Percentiles rank a stretch among this genome's conserved stretches.
These are phyloP conservation scores for Crotophaga sulcirostris DNA, from an alignment of 2,113 vertebrate genomes.

Conservation along the genomic window DNA sequence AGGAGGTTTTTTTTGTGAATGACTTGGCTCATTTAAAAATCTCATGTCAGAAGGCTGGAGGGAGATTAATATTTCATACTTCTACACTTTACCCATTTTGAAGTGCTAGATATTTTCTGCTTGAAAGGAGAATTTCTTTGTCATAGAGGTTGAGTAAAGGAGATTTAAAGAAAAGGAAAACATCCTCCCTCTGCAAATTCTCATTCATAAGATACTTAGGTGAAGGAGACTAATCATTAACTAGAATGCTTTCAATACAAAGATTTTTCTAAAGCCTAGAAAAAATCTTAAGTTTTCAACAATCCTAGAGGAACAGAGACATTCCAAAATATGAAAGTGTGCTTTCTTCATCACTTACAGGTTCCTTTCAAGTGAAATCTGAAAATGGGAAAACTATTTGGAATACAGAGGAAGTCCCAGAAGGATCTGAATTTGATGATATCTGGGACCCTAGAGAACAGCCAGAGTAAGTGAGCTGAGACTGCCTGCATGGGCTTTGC, in stretches of 20 bases:
- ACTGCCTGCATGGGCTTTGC: background rate
- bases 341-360: conserved; percentile 39
- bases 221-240: background rate
- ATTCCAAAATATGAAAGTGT: background rate
- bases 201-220: background rate
- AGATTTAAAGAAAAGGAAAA: background rate
- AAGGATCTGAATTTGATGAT: conserved; percentile 85
- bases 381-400: conserved; percentile 84
- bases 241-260: background rate
- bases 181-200: background rate
- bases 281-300: background rate
- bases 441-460: conserved; percentile 82
- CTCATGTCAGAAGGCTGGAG: background rate
- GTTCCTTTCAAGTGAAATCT: conserved; percentile 8
- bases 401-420: conserved; percentile 83
- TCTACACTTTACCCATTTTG: background rate
- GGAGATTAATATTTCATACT: background rate
- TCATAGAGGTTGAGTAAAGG: background rate
- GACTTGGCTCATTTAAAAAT: background rate
- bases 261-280: background rate
- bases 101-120: background rate
- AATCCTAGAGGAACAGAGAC: background rate
- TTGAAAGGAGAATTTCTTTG: background rate
- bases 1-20: background rate
- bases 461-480: conserved; percentile 85